These are phyloP conservation scores for Dreissena polymorpha DNA, from an alignment of 1,140 invertebrate genomes.

Conservation along the genomic window DNA sequence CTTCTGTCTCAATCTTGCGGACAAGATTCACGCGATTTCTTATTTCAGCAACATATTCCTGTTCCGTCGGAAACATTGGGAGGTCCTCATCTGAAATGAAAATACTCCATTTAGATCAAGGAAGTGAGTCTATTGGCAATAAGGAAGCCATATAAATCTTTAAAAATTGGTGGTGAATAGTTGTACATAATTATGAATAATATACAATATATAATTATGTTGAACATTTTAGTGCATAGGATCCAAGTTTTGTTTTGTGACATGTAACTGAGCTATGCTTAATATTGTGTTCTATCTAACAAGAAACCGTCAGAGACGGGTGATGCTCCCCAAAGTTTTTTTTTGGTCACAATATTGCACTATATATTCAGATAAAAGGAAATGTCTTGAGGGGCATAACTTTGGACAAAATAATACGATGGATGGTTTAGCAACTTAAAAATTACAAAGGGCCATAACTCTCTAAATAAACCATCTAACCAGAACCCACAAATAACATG, in stretches of 20 bases:
- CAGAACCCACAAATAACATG: too few species aligned
- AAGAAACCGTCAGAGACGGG: too few species aligned
- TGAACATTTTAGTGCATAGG: neutral
- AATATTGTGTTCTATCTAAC: too few species aligned
- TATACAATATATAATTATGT: neutral
- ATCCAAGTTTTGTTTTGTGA: neutral
- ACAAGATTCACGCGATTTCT: constrained; percentile 89
- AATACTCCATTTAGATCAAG: neutral
- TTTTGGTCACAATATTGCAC: too few species aligned
- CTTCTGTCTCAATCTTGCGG: constrained; percentile 85
- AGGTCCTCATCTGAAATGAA: constrained; percentile 88
- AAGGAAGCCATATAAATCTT: neutral
- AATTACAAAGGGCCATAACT: too few species aligned
- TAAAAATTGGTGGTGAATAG: neutral
- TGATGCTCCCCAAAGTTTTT: too few species aligned
- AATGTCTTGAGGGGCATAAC: too few species aligned
- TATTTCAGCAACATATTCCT: constrained; percentile 84
- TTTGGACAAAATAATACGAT: too few species aligned
- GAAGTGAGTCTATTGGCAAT: neutral
- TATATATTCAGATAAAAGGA: too few species aligned
- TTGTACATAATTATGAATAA: neutral
- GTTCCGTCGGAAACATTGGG: constrained; percentile 89
- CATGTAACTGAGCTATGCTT: too few species aligned
- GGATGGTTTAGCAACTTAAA: too few species aligned
- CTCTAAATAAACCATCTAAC: too few species aligned